phyloP scores from a whole-genome alignment of 1,140 invertebrate genomes.

The Nymphalis io region DNA sequence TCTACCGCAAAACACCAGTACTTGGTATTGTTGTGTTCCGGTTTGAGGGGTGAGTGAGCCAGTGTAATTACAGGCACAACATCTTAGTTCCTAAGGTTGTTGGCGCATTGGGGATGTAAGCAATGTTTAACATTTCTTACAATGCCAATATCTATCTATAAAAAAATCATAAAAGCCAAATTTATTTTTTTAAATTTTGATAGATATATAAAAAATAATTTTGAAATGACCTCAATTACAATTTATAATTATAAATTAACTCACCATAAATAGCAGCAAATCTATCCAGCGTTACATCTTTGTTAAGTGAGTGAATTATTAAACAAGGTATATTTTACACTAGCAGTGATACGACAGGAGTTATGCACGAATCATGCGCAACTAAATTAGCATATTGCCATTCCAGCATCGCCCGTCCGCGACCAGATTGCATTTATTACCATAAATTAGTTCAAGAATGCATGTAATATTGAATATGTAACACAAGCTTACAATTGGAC shows the following conservation, averaged over 20 bases:
- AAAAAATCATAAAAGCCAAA: no score
- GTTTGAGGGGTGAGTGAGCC: no score
- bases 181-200: no score
- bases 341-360: slow-evolving; percentile 5
- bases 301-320: not conserved
- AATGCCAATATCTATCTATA: no score
- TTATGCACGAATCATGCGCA: slow-evolving; percentile 28
- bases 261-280: not conserved
- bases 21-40: no score
- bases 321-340: slow-evolving; percentile 15
- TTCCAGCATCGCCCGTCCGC: slow-evolving; percentile 37
- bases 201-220: not conserved
- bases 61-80: no score
- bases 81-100: no score
- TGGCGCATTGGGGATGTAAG: no score
- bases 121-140: no score
- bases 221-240: not conserved
- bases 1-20: no score
- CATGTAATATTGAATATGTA: slow-evolving; percentile 19
- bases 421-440: slow-evolving; percentile 52
- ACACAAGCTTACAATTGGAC: not conserved
- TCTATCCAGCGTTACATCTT: not conserved
- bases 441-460: slow-evolving; percentile 43
- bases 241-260: not conserved
- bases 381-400: slow-evolving; percentile 53